Evolutionary conservation across 1,140 invertebrate genomes (phyloP), one percentile per base, ranked within the genome.

Genomic region (Drosophila santomea): DNA sequence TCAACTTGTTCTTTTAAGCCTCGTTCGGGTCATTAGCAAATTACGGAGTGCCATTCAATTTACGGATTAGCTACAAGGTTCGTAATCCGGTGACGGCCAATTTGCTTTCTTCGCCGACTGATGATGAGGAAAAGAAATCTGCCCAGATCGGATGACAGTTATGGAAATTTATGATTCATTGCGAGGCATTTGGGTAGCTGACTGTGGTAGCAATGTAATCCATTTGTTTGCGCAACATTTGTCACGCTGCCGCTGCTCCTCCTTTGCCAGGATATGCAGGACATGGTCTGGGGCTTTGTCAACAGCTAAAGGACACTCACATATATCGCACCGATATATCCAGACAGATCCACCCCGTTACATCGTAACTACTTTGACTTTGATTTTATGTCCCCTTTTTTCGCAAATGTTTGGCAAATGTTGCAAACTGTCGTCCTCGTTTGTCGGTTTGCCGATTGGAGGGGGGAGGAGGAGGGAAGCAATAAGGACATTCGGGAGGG

Each of bases 181-280:
- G 48, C n/a, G 25, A 66, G 47, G 28, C 52, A 78, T 78, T 78
- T 64, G 59, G 55, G 55, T 50, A 62, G 57, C 45, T 68, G 50
- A 1, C 15, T 11, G 15, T 45, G 64, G 63, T 58, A 69, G 64
- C 76, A 78, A 68, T 66, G 73, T 78, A 83, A 88, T 80, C 84
- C 84, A 89, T 89, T 89, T 89, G 85, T 89, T 89, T 89, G 85
- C 85, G 84, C 84, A 89, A 89, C 84, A 89, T 89, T 89, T 89
- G 85, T 84, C 74, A 89, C 80, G 74, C 80, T 80, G 63, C 74
- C 62, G 23, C 39, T 56, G 71, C 51, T 74, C 52, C 60, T 74
- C 52, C 44, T 43, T 39, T 12, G 41, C 59, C 45, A 71, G 78
- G 59, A 79, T 79, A 47, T 60, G n/a, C 54, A 47, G 62, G 35